Evolutionary conservation across 92 coral and sea anemone species (phyloP), one percentile per base, ranked within the genome.

Genomic region (Parazoanthus atlanticus): DNA sequence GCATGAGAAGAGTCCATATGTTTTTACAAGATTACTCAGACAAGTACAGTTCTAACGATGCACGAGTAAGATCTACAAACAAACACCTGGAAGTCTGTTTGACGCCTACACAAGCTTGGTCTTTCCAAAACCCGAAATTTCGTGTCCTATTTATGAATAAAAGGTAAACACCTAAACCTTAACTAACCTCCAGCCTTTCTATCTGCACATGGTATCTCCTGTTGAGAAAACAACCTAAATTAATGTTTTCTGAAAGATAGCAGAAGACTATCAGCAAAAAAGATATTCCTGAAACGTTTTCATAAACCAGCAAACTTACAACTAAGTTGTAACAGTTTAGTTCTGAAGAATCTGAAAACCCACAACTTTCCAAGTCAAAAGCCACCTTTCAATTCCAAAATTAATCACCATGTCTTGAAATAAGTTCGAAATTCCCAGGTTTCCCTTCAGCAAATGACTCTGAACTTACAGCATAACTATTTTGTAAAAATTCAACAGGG

Each of bases 11-110:
- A 61, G 28, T 3, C 71, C 83, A 90, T 69, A 93, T 90, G 93
- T 90, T 93, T 85, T 94, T 96, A 34, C 97, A 94, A 43, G 94
- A 92, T 75, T 88, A 91, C 26, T 96, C 97, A 93, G 94, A 94
- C 49, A 90, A 77, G 74, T 74, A 92, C 76, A 81, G 96, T 86
- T 71, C 85, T 73, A 58, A 31, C 25, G 23, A 30, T 43, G 43
- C 8, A 49, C 46, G 43, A 76, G 25, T 17, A 80, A 43, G 23
- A 89, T 6, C 38, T 10, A 8, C 29, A 52, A 73, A 15, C 76
- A 71, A 71, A 28, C 76, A 8, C 76, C 5, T 71, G 38, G 31
- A 71, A 9, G 76, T 28, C 40, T 52, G 19, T 52, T 52, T 15
- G 17, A 12, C 3, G 19, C 17, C 8, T 0, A 43, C 49, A 43